Evolutionary conservation across 2,113 vertebrate genomes (phyloP).

Genomic region (Addax nasomaculatus): DNA sequence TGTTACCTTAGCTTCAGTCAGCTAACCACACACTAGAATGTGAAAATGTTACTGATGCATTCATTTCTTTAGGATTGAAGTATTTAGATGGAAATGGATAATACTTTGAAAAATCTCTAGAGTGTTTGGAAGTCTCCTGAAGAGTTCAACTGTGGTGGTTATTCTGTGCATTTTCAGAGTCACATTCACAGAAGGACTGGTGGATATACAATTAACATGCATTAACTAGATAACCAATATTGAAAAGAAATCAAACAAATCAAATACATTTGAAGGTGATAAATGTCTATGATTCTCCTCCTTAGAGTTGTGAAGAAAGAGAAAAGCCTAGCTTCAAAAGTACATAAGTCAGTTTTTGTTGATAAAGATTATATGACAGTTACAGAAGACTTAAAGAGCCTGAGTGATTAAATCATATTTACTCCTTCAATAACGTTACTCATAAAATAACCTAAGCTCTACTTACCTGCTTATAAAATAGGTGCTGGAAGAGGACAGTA

Average conservation of each 20-base stretch:
- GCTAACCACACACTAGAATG: not conserved
- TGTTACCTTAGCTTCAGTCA: not conserved
- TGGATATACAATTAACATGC: not conserved
- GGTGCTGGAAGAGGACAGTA: not conserved
- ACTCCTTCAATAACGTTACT: not conserved
- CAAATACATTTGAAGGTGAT: not conserved
- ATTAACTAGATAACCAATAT: not conserved
- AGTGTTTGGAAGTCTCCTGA: not conserved
- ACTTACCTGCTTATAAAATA: not conserved
- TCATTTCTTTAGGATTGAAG: not conserved
- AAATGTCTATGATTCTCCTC: not conserved
- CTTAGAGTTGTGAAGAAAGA: not conserved
- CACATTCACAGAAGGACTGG: not conserved
- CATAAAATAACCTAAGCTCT: not conserved
- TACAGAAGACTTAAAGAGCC: not conserved
- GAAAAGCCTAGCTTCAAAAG: not conserved
- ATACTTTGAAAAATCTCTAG: constrained; percentile 13
- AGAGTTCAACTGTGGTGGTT: not conserved
- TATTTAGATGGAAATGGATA: not conserved
- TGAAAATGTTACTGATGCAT: not conserved
- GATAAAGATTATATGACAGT: not conserved
- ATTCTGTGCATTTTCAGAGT: not conserved
- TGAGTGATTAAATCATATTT: not conserved
- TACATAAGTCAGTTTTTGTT: not conserved
- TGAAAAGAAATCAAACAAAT: not conserved